phyloP scores from a whole-genome alignment of 37 sponge, comb jelly and placozoan species.

The Chondrilla cf. caribensis region DNA sequence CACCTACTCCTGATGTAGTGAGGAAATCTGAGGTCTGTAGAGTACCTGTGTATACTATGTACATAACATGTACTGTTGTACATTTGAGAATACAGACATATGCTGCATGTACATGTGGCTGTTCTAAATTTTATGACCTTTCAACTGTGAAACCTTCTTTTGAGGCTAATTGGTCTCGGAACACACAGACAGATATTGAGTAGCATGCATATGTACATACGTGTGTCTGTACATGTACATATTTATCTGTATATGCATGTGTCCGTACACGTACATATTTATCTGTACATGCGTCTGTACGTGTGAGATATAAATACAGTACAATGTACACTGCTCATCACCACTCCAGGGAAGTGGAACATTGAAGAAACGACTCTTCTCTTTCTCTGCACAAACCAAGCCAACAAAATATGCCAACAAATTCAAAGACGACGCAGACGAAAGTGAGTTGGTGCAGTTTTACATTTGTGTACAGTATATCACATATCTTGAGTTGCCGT shows the following conservation, averaged over 20 bases:
- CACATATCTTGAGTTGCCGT: too few species aligned
- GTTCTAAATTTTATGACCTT: too few species aligned
- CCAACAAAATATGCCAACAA: constrained; percentile 4
- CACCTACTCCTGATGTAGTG: background rate
- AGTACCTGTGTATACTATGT: background rate
- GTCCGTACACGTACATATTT: background rate
- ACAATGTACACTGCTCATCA: too few species aligned
- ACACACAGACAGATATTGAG: background rate
- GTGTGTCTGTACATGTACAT: too few species aligned
- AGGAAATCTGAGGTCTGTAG: background rate
- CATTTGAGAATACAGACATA: background rate
- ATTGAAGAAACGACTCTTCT: constrained; percentile 12
- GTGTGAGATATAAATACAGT: too few species aligned
- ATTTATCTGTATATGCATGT: too few species aligned
- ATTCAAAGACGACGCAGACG: background rate
- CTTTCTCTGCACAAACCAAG: constrained; percentile 5
- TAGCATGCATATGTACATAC: background rate
- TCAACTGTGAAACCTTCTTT: too few species aligned
- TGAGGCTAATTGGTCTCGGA: too few species aligned
- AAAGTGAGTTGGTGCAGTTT: background rate
- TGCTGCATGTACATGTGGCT: background rate
- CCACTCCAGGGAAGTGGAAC: background rate
- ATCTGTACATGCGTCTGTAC: too few species aligned
- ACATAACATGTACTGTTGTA: background rate
- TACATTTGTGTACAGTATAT: too few species aligned